phyloP scores from a whole-genome alignment of 2,797 vertebrate genomes.

The Eulemur coronatus region DNA sequence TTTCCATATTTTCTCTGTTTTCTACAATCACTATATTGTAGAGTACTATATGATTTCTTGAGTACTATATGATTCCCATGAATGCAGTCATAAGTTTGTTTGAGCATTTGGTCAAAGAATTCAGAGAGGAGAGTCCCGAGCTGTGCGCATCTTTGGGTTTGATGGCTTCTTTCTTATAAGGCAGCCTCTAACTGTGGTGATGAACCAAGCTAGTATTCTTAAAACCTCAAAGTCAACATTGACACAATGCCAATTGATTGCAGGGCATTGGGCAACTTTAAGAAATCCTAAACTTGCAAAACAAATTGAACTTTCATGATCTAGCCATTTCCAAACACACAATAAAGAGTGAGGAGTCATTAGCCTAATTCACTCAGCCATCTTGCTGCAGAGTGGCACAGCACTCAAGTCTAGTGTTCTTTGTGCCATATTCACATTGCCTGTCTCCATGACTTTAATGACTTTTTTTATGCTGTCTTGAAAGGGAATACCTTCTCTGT shows the following conservation, averaged over 20 bases:
- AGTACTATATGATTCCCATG: fast-evolving
- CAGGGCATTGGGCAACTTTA: not conserved
- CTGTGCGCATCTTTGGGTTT: not conserved
- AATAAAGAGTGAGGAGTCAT: not conserved
- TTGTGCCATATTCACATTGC: not conserved
- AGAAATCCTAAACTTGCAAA: not conserved
- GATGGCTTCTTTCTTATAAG: not conserved
- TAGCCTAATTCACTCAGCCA: not conserved
- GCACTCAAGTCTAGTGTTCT: not conserved
- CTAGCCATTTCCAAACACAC: not conserved
- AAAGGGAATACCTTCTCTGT: not conserved
- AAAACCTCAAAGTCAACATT: not conserved
- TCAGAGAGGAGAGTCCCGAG: not conserved
- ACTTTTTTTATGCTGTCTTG: not conserved
- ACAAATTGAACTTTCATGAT: not conserved
- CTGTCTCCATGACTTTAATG: not conserved
- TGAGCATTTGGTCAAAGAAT: not conserved
- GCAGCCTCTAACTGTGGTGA: not conserved
- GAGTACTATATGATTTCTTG: too few species aligned
- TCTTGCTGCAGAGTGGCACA: not conserved
- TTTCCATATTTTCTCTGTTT: not conserved
- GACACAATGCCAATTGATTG: not conserved
- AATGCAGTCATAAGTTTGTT: not conserved
- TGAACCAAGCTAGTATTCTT: not conserved
- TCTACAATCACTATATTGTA: not conserved